A percentile compares a stretch with the other conserved stretches of the same genome.
These are phyloP conservation scores for Odontesthes bonariensis DNA, from an alignment of 2,113 vertebrate species.

Conservation along the genomic window DNA sequence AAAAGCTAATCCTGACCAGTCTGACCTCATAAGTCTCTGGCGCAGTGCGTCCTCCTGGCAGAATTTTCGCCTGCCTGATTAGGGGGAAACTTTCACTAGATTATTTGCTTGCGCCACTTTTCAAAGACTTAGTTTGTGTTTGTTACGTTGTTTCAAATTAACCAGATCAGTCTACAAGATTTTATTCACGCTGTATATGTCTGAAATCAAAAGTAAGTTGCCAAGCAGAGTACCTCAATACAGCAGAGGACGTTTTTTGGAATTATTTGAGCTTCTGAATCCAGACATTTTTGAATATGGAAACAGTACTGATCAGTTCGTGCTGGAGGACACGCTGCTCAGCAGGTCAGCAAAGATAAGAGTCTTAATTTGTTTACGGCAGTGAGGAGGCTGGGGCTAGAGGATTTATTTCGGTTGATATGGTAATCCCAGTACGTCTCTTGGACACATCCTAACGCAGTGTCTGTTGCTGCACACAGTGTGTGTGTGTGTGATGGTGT, in stretches of 20 bases:
- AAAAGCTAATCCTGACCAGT: slow-evolving; percentile 43
- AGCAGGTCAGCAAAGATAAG: slow-evolving; percentile 50
- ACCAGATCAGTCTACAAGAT: background rate
- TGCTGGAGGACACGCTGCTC: slow-evolving; percentile 29
- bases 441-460: slow-evolving; percentile 38
- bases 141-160: background rate
- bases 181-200: no score
- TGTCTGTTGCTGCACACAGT: background rate
- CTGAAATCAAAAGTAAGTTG: background rate
- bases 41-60: background rate
- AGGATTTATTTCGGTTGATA: slow-evolving; percentile 56
- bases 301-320: slow-evolving; percentile 23
- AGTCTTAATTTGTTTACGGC: slow-evolving; percentile 61
- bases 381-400: slow-evolving; percentile 14
- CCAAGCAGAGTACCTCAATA: no score
- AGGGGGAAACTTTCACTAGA: slow-evolving; percentile 6
- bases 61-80: slow-evolving; percentile 15
- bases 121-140: background rate
- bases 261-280: background rate
- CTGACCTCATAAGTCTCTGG: slow-evolving; percentile 33
- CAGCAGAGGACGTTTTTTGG: no score
- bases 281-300: background rate
- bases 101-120: background rate
- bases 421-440: slow-evolving; percentile 57
- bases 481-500: background rate